phyloP scores from a whole-genome alignment of 53 echinoderm and acorn worm genomes.

The Arbacia lixula region DNA sequence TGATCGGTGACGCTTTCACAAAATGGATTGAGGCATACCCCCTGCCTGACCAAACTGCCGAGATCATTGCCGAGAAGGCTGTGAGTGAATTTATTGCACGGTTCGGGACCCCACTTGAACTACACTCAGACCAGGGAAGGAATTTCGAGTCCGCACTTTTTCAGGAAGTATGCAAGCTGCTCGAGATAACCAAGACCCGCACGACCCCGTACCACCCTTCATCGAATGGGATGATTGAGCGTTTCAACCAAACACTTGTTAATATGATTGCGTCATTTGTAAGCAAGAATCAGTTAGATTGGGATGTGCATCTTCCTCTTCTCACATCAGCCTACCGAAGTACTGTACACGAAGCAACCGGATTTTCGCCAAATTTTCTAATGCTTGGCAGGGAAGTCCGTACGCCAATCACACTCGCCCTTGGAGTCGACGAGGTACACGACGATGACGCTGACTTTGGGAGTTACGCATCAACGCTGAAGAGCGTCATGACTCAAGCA shows the following conservation, averaged over 20 bases:
- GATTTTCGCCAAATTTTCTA: conserved; percentile 65
- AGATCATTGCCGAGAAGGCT: conserved; percentile 55
- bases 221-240: conserved; percentile 74
- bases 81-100: conserved; percentile 69
- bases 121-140: conserved; percentile 77
- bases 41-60: conserved; percentile 63
- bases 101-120: conserved; percentile 55
- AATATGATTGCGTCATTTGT: conserved; percentile 62
- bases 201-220: conserved; percentile 69
- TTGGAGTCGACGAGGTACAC: not conserved
- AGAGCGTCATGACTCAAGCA: not conserved
- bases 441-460: not conserved
- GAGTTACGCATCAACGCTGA: conserved; percentile 32
- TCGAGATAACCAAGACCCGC: conserved; percentile 69
- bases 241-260: conserved; percentile 63
- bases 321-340: conserved; percentile 70
- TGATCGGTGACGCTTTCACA: conserved; percentile 64
- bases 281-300: conserved; percentile 54
- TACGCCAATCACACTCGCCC: conserved; percentile 39
- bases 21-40: conserved; percentile 78
- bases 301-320: conserved; percentile 69
- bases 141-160: conserved; percentile 69
- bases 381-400: conserved; percentile 75
- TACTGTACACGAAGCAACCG: conserved; percentile 58
- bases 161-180: conserved; percentile 58